phyloP scores from a whole-genome alignment of 2,888 invertebrate species.

The Drosophila neotestacea region DNA sequence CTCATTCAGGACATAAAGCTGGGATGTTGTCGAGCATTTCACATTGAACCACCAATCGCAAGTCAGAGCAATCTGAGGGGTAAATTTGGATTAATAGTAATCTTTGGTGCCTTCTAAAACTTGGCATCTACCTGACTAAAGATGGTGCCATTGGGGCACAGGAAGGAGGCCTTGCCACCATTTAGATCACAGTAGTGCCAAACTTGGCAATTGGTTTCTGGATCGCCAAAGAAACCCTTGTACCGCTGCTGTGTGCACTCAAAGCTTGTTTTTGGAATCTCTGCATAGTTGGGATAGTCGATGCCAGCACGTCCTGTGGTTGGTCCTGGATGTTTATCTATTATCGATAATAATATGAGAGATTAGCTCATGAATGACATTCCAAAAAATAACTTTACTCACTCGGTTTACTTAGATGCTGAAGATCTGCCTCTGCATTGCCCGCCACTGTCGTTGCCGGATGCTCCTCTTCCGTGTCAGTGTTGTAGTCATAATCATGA shows the following conservation, averaged over 20 bases:
- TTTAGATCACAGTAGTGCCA: constrained; percentile 97
- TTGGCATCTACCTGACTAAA: constrained; percentile 89
- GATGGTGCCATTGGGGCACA: constrained; percentile 96
- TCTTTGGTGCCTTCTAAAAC: fast-evolving
- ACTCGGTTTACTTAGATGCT: constrained; percentile 71
- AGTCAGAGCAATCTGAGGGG: constrained; percentile 89
- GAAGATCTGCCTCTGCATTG: constrained; percentile 46
- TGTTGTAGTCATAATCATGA: constrained; percentile 82
- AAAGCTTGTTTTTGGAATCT: constrained; percentile 91
- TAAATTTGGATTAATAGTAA: background rate
- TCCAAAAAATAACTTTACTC: constrained; percentile 26
- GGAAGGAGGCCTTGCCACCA: constrained; percentile 95
- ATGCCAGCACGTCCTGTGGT: constrained; percentile 88
- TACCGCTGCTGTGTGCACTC: constrained; percentile 94
- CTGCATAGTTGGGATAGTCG: constrained; percentile 92
- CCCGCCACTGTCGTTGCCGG: constrained; percentile 31
- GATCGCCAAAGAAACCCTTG: constrained; percentile 96
- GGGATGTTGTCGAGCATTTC: constrained; percentile 92
- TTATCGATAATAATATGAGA: constrained; percentile 1
- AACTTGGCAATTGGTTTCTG: constrained; percentile 94
- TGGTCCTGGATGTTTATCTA: constrained; percentile 86
- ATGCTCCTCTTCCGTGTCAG: constrained; percentile 69
- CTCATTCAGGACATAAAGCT: constrained; percentile 94
- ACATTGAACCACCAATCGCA: constrained; percentile 98
- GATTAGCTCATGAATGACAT: background rate